phyloP scores from a whole-genome alignment of 1,140 invertebrate species.

The Scaptomyza graminum region DNA sequence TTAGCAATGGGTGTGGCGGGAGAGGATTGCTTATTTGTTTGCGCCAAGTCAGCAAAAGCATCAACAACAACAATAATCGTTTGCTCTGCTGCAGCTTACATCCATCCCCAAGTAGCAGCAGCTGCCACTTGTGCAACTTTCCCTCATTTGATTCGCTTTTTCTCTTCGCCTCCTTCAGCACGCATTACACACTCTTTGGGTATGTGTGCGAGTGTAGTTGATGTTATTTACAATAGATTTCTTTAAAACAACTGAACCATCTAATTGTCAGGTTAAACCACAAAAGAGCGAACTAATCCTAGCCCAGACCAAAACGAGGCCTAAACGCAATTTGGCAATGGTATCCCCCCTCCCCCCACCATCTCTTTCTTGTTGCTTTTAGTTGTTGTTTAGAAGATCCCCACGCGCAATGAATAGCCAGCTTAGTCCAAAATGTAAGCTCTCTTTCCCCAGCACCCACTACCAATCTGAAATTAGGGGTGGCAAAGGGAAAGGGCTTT shows the following conservation, averaged over 20 bases:
- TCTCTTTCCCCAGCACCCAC: slow-evolving; percentile 46
- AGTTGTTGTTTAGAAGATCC: slow-evolving; percentile 72
- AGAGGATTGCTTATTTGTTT: slow-evolving; percentile 31
- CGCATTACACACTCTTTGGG: too few species aligned
- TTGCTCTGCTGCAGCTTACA: background rate
- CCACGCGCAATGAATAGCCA: slow-evolving; percentile 72
- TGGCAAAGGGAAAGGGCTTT: slow-evolving; percentile 39
- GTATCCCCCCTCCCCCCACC: background rate
- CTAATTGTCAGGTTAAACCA: slow-evolving; percentile 66
- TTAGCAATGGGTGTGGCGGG: too few species aligned
- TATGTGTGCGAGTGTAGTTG: background rate
- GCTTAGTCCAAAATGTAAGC: slow-evolving; percentile 70
- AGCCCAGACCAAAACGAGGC: slow-evolving; percentile 20
- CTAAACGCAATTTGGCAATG: slow-evolving; percentile 51
- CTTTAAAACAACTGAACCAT: slow-evolving; percentile 54
- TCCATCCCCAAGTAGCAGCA: slow-evolving; percentile 1
- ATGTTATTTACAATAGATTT: slow-evolving; percentile 4
- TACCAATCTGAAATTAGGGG: slow-evolving; percentile 76
- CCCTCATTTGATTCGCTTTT: slow-evolving; percentile 1
- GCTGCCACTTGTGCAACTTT: background rate
- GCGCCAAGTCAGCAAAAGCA: slow-evolving; percentile 35
- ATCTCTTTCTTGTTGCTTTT: slow-evolving; percentile 52
- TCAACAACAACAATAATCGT: slow-evolving; percentile 30
- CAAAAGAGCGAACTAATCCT: slow-evolving; percentile 42
- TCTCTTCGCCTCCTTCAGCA: background rate